These are phyloP conservation scores for Amiota minor DNA, from an alignment of 2,888 invertebrate genomes.

Conservation along the genomic window DNA sequence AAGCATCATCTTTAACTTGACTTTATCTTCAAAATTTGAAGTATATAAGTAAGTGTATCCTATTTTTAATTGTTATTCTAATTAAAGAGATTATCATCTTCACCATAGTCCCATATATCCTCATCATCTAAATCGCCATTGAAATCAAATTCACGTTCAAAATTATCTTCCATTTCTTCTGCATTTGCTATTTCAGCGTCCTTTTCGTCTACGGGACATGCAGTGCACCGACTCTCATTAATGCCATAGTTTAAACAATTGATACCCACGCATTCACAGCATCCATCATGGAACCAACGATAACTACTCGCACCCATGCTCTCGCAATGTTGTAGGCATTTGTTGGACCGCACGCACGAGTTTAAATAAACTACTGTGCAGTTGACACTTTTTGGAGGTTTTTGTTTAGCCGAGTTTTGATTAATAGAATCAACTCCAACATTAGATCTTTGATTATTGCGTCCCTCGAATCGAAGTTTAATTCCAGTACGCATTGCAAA, in stretches of 20 bases:
- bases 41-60: no score
- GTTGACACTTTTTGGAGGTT: constrained; percentile 48
- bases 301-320: constrained; percentile 75
- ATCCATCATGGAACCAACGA: constrained; percentile 95
- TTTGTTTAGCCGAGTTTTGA: constrained; percentile 41
- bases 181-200: constrained; percentile 67
- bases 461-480: constrained; percentile 47
- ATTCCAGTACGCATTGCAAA: constrained; percentile 59
- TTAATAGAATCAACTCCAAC: constrained; percentile 43
- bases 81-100: constrained; percentile 60
- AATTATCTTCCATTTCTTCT: constrained; percentile 56
- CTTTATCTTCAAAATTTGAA: no score
- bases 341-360: constrained; percentile 63
- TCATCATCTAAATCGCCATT: constrained; percentile 41
- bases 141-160: constrained; percentile 3
- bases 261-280: constrained; percentile 92
- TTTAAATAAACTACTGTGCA: constrained; percentile 71
- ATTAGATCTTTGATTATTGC: neutral
- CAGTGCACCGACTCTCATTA: constrained; percentile 83
- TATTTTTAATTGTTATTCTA: neutral
- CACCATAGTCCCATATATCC: constrained; percentile 79
- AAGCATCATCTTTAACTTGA: no score
- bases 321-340: constrained; percentile 68
- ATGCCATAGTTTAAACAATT: constrained; percentile 91
- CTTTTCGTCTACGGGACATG: constrained; percentile 75